Evolutionary conservation across 2,113 vertebrate genomes (phyloP).

Genomic region (Eira barbara): DNA sequence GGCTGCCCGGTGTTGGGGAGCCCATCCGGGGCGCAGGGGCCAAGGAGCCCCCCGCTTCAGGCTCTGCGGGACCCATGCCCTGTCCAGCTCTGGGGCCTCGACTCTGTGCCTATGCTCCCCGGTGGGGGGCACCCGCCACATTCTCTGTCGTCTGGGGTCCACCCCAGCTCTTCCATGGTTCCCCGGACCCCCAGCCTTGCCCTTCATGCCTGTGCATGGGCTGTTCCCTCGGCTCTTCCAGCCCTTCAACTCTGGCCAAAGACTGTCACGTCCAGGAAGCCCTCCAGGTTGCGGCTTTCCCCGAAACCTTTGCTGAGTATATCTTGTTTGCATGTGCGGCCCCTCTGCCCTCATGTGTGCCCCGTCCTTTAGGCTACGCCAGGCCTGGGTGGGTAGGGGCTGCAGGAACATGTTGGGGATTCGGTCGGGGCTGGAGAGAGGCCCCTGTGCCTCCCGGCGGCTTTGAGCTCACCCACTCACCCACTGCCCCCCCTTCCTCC

Average conservation of each 20-base stretch:
- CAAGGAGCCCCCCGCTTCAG: accelerated
- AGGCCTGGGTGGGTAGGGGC: background rate
- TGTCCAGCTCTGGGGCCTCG: accelerated
- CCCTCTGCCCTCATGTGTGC: background rate
- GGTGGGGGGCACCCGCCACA: background rate
- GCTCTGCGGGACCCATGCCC: accelerated
- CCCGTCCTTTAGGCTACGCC: background rate
- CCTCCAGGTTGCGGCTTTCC: background rate
- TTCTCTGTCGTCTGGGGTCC: background rate
- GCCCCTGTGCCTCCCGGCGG: too few species aligned
- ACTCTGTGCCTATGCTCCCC: accelerated
- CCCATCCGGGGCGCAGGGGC: accelerated
- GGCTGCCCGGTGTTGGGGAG: background rate
- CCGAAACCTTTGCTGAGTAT: background rate
- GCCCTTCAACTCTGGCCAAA: background rate
- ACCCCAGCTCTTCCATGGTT: background rate
- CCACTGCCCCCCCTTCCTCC: too few species aligned
- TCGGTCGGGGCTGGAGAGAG: background rate
- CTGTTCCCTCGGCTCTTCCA: background rate
- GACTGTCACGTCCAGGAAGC: background rate
- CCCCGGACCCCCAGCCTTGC: too few species aligned
- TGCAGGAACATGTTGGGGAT: background rate
- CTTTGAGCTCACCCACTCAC: too few species aligned
- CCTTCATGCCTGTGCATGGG: background rate
- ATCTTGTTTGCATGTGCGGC: background rate